Evolutionary conservation across 1,140 invertebrate genomes (phyloP).

Genomic region (Drosophila sulfurigaster): DNA sequence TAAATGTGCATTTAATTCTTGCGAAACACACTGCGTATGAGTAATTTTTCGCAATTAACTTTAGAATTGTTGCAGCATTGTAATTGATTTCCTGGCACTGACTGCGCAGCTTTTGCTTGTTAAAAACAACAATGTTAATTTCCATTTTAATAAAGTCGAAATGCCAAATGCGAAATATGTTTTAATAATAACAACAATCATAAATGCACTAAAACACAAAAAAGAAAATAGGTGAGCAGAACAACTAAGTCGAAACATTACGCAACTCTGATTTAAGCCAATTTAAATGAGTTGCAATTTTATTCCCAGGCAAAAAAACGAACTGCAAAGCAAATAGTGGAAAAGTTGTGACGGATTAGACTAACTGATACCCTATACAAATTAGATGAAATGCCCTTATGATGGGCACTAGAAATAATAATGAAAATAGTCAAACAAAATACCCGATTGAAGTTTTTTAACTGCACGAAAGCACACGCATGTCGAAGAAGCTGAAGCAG

Average conservation of each 20-base stretch:
- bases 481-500: conserved; percentile 18
- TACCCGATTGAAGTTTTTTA: conserved; percentile 10
- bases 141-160: conserved; percentile 67
- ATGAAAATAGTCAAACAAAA: background rate
- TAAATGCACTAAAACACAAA: background rate
- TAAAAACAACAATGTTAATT: conserved; percentile 24
- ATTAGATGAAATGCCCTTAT: too few relatives aligned
- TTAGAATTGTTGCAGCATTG: conserved; percentile 34
- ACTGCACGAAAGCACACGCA: background rate
- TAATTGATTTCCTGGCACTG: conserved; percentile 64
- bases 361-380: background rate
- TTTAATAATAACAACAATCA: conserved; percentile 22
- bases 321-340: background rate
- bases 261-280: conserved; percentile 45
- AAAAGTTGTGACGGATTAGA: background rate
- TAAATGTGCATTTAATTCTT: conserved; percentile 35
- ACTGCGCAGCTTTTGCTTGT: conserved; percentile 10
- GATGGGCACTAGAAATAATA: background rate
- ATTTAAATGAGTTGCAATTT: conserved; percentile 60
- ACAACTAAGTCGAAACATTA: conserved; percentile 27
- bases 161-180: conserved; percentile 39
- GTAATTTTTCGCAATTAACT: conserved; percentile 59
- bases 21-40: conserved; percentile 66
- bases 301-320: conserved; percentile 11
- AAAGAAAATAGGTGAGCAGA: conserved; percentile 18